Conservation (phyloP, 2,888 invertebrate genomes). For the Microctonus hyperodae region DNA sequence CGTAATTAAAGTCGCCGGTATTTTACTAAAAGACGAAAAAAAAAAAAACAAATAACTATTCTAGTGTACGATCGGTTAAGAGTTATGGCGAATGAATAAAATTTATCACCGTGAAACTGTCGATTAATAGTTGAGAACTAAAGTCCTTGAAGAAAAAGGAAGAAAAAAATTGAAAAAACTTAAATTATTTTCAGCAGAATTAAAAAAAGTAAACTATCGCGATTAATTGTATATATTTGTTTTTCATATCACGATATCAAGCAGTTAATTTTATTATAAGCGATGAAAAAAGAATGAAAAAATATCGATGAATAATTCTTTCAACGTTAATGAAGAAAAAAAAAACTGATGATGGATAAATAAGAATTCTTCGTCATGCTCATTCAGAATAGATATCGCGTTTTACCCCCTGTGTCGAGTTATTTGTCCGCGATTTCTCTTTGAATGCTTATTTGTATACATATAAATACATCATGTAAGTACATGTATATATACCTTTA, state of each 20-base stretch:
- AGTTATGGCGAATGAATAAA: slow-evolving; percentile 1
- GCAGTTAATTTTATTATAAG: not conserved
- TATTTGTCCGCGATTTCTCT: slow-evolving; percentile 47
- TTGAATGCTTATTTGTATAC: not conserved
- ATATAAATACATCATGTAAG: no score
- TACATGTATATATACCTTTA: no score
- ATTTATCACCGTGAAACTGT: slow-evolving; percentile 3
- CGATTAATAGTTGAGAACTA: slow-evolving; percentile 4
- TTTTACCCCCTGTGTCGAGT: slow-evolving; percentile 42
- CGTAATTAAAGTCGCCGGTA: slow-evolving; percentile 18
- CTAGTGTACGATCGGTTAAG: not conserved
- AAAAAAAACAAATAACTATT: not conserved
- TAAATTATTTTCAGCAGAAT: not conserved
- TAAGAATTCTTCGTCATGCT: slow-evolving; percentile 32
- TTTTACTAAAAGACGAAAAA: not conserved
- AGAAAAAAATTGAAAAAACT: slow-evolving; percentile 13
- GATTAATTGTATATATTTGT: not conserved
- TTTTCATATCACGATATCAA: not conserved
- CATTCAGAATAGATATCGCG: slow-evolving; percentile 13
- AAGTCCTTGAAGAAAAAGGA: not conserved
- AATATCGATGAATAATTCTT: not conserved
- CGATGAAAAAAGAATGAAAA: not conserved
- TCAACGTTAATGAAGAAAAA: not conserved
- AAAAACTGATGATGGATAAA: not conserved
- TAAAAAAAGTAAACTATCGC: not conserved